Evolutionary conservation across 2,797 vertebrate species (phyloP), one percentile per base, ranked within the genome.

Genomic region (Chlorospingus flavigularis): DNA sequence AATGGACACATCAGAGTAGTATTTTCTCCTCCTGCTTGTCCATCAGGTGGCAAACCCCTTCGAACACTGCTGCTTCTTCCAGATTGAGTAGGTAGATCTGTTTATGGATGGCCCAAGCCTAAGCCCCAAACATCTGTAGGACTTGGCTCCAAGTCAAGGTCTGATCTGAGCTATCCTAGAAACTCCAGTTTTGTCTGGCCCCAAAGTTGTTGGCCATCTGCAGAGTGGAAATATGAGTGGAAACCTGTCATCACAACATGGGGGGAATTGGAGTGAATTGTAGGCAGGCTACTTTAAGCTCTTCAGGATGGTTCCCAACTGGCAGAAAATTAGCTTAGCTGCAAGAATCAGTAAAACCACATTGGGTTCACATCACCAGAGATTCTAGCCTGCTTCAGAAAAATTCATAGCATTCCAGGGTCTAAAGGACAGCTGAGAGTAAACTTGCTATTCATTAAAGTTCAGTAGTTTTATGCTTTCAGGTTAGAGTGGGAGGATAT

Each of bases 161-260:
- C 77, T 79, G 74, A 79, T 63, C 70, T 60, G 74, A 94, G 53
- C 80, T 85, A 79, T 79, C 74, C 77, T 84, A 88, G 88, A 94
- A 95, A 87, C 77, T 92, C 66, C 71, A 94, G 63, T 62, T 95
- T 90, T 87, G 60, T 76, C 94, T 94, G 74, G 80, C 73, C 73
- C 62, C 83, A 76, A 77, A 80, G 62, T 81, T 84, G 47, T 18
- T 81, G 65, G 73, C 82, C 35, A 92, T 78, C 90, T 68, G 58
- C 76, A 90, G 54, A 81, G 80, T 86, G 70, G 88, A 95, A 96
- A 92, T 37, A 55, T 40, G 54, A 95, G 51, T 81, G 70, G 73
- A 95, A 95, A 84, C 15, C 51, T 84, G 73, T 81, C 92, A 78
- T 91, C 39, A 17, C 43, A 94, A 86, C 79, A 78, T 39, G 33